A percentile compares a stretch with the other conserved stretches of the same genome.
Evolutionary conservation across 2,888 invertebrate genomes (phyloP).

Genomic region (Ecliptopera silaceata): DNA sequence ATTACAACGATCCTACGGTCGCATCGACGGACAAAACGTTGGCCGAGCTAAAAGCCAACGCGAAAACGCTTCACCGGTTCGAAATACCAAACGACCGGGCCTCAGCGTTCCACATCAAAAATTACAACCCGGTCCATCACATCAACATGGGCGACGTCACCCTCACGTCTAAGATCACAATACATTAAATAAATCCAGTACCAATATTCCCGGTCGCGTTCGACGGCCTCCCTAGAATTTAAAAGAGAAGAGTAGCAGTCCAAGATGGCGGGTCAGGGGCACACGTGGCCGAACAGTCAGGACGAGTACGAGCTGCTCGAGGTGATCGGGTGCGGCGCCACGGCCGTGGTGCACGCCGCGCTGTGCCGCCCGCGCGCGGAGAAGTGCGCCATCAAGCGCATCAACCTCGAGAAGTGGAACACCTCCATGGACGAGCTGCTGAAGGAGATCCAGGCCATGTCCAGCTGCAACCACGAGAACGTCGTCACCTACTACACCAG

Average conservation of each 20-base stretch:
- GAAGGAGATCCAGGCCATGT: slow-evolving; percentile 98
- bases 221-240: slow-evolving; percentile 65
- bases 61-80: slow-evolving; percentile 57
- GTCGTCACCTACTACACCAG: slow-evolving; percentile 99
- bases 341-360: slow-evolving; percentile 99
- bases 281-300: slow-evolving; percentile 94
- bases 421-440: slow-evolving; percentile 99
- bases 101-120: slow-evolving; percentile 51
- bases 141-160: slow-evolving; percentile 67
- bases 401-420: slow-evolving; percentile 99
- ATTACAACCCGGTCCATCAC: slow-evolving; percentile 62
- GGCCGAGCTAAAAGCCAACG: slow-evolving; percentile 57
- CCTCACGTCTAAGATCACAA: slow-evolving; percentile 43
- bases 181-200: slow-evolving; percentile 34
- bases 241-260: slow-evolving; percentile 29
- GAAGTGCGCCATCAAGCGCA: slow-evolving; percentile 99
- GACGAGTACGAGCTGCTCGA: slow-evolving; percentile 97
- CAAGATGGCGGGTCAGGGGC: slow-evolving; percentile 66
- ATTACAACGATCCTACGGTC: slow-evolving; percentile 53
- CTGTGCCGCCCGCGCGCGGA: slow-evolving; percentile 96
- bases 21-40: slow-evolving; percentile 57
- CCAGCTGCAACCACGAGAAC: slow-evolving; percentile 99
- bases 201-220: slow-evolving; percentile 48
- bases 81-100: slow-evolving; percentile 43
- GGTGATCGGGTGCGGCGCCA: slow-evolving; percentile 98